Conservation (phyloP, 2,888 invertebrate species). For the Boloria euphrosyne region DNA sequence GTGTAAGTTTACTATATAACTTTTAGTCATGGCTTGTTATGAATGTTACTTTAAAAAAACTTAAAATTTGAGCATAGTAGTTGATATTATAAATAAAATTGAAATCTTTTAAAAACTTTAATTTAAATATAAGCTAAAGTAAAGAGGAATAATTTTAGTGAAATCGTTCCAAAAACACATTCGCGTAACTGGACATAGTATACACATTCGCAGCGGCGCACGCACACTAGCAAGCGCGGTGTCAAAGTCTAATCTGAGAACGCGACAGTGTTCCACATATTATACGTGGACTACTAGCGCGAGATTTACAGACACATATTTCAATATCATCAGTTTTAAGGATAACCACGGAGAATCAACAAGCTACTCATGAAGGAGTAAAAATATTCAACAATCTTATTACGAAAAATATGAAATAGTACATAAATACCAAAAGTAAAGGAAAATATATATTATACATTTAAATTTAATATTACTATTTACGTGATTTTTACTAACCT, state of each 20-base stretch:
- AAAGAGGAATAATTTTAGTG: conserved; percentile 28
- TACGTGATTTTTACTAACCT: conserved; percentile 21
- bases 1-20: too few species aligned
- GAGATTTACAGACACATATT: not conserved
- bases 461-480: not conserved
- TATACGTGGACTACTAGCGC: conserved; percentile 28
- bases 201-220: conserved; percentile 52
- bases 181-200: conserved; percentile 57
- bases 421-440: not conserved
- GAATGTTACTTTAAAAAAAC: too few species aligned
- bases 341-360: too few species aligned
- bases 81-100: too few species aligned
- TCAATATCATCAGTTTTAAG: not conserved
- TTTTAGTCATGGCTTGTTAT: too few species aligned
- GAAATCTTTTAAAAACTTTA: not conserved
- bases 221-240: conserved; percentile 62
- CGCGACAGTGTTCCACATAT: conserved; percentile 48
- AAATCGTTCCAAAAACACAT: conserved; percentile 54
- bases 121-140: not conserved
- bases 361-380: too few species aligned
- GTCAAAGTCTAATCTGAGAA: conserved; percentile 75
- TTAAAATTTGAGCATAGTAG: too few species aligned
- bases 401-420: too few species aligned
- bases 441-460: not conserved
- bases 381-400: too few species aligned